Evolutionary conservation across 2,113 vertebrate genomes (phyloP), one percentile per base, ranked within the genome.

Genomic region (Prionailurus viverrinus): DNA sequence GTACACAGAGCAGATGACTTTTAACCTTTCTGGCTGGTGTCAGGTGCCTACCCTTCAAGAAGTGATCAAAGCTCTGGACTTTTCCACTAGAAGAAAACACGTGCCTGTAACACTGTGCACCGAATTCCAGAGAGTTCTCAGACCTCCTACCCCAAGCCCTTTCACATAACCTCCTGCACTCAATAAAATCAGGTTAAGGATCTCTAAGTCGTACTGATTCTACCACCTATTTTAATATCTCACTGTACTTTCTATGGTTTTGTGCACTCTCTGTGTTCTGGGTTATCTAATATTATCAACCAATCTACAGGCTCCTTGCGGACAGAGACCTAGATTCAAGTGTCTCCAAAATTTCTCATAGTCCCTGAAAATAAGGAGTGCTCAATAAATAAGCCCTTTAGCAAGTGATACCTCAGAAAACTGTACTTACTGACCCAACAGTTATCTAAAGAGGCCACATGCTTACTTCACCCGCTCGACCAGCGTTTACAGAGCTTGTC

Each of bases 351-450:
- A 74, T 16, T 95, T 87, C 95, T 83, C 78, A 73, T 31, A 79
- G 85, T 71, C 74, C 5, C 21, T 85, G 51, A 88, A 29, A 91
- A 29, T 15, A 91, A 48, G 65, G 78, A 33, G 7, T 69, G 18
- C 58, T 96, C 89, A 79, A 48, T 48, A 93, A 55, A 85, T 68
- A 92, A 82, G 36, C 27, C 41, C 29, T 19, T 92, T 61, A 90
- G 80, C 23, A 87, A 86, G 0, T 71, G 61, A 25, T 39, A 66
- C 29, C 14, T 55, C 21, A 87, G 13, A 55, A 85, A 11, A 41
- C 12, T 15, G 15, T 36, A n/a, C 9, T 78, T n/a, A 81, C 11
- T 95, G 55, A 71, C 5, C 12, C 15, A 14, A 33, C 13, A 25
- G 2, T 69, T 23, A 68, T 81, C 61, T 82, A n/a, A 91, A 69